A percentile compares a stretch with the other conserved stretches of the same genome.
Evolutionary conservation across 30 jellyfish, hydroid and myxozoan genomes (phyloP).

Genomic region (Hydractinia echinata): DNA sequence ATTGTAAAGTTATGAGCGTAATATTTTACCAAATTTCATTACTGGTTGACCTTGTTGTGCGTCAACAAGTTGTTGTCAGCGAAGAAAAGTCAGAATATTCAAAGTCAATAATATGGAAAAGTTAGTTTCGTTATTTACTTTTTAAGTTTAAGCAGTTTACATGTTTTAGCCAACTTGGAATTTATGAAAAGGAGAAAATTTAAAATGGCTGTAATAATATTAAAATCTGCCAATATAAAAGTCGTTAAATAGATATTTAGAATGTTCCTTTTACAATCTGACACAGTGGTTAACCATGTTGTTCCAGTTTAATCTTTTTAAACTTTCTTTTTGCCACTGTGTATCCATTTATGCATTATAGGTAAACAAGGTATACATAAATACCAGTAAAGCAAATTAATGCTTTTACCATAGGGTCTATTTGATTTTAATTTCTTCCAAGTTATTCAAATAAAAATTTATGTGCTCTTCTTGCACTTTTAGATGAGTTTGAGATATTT

Average conservation of each 20-base stretch:
- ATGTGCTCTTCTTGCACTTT: too few species aligned
- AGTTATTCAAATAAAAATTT: too few species aligned
- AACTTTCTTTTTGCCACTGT: neutral
- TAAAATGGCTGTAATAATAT: neutral
- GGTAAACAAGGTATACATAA: too few species aligned
- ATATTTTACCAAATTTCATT: constrained; percentile 59
- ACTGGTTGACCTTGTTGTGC: constrained; percentile 47
- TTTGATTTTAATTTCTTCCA: too few species aligned
- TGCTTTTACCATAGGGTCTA: too few species aligned
- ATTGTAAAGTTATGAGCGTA: constrained; percentile 57
- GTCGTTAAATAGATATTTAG: neutral
- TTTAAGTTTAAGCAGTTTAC: neutral
- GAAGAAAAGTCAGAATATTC: constrained; percentile 4
- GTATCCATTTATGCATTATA: neutral
- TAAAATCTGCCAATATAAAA: neutral
- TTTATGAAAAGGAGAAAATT: neutral
- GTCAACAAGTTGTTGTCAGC: neutral
- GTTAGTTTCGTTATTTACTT: neutral
- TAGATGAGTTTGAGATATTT: too few species aligned
- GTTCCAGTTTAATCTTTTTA: neutral
- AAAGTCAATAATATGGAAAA: constrained; percentile 12
- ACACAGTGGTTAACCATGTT: constrained; percentile 1
- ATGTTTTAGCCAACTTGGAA: too few species aligned
- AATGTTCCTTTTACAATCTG: neutral
- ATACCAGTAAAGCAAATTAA: too few species aligned